Evolutionary conservation across 1,140 invertebrate genomes (phyloP).

Genomic region (Aphaenogaster rudis): DNA sequence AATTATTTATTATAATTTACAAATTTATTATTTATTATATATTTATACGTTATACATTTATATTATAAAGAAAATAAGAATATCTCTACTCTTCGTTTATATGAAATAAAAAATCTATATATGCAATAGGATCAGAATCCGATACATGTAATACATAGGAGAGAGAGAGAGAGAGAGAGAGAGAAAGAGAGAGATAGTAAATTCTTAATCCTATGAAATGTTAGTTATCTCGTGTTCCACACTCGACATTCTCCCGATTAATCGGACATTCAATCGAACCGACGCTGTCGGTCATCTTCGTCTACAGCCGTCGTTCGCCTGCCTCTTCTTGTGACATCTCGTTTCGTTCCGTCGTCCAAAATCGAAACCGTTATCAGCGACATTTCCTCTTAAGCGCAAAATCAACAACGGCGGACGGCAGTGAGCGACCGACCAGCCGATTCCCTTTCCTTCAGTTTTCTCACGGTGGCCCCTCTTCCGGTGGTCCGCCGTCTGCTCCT

Average conservation of each 20-base stretch:
- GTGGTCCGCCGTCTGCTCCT: conserved; percentile 61
- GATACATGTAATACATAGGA: neutral
- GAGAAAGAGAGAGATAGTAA: neutral
- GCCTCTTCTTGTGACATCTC: conserved; percentile 57
- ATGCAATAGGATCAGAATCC: neutral
- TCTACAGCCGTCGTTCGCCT: conserved; percentile 24
- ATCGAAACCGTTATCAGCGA: conserved; percentile 73
- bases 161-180: neutral
- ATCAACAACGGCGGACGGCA: conserved; percentile 64
- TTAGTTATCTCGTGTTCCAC: conserved; percentile 21
- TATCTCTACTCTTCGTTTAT: neutral
- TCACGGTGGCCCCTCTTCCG: conserved; percentile 75
- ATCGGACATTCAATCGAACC: conserved; percentile 45
- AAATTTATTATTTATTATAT: neutral
- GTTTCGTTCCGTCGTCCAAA: conserved; percentile 46
- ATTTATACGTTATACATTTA: neutral
- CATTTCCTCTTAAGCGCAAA: conserved; percentile 65
- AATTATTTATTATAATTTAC: neutral
- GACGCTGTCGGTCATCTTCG: conserved; percentile 52
- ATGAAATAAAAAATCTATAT: neutral
- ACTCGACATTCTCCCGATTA: conserved; percentile 43
- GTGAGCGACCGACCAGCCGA: conserved; percentile 51
- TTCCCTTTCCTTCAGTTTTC: conserved; percentile 68
- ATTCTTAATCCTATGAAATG: conserved; percentile 42
- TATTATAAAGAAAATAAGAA: neutral